These are phyloP conservation scores for Actinernus sp. DNA, from an alignment of 92 coral and sea anemone species.

Conservation along the genomic window DNA sequence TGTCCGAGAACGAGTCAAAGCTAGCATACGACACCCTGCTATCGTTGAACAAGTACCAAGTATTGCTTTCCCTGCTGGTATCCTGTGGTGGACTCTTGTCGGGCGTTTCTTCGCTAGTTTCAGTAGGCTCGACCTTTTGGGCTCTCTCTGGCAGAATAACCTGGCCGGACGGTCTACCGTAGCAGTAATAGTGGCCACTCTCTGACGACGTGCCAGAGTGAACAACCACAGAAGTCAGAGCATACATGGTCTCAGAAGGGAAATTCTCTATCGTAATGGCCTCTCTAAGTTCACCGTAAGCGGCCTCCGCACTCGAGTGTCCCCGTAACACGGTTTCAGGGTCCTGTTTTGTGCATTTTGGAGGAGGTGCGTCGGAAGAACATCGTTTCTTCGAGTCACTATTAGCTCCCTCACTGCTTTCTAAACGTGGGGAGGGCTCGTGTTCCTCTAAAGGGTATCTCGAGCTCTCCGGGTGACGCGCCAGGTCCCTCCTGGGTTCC, in stretches of 20 bases:
- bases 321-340: constrained; percentile 10
- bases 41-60: constrained; percentile 87
- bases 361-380: constrained; percentile 23
- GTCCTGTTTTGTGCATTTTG: constrained; percentile 40
- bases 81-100: background rate
- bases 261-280: constrained; percentile 27
- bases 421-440: background rate
- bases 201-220: constrained; percentile 99
- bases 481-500: background rate
- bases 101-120: background rate
- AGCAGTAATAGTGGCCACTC: constrained; percentile 97
- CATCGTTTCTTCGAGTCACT: background rate
- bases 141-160: constrained; percentile 5
- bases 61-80: constrained; percentile 5
- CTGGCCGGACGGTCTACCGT: constrained; percentile 68
- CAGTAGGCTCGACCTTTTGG: background rate
- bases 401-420: background rate
- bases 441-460: background rate
- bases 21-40: constrained; percentile 81
- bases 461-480: background rate
- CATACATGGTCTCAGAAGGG: constrained; percentile 59
- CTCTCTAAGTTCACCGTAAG: constrained; percentile 1
- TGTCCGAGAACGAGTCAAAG: constrained; percentile 73
- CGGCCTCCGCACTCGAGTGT: background rate
- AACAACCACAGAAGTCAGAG: constrained; percentile 89